A percentile compares a stretch with the other conserved stretches of the same genome.
phyloP scores from a whole-genome alignment of 1,140 invertebrate species.

The Drosophila eugracilis region DNA sequence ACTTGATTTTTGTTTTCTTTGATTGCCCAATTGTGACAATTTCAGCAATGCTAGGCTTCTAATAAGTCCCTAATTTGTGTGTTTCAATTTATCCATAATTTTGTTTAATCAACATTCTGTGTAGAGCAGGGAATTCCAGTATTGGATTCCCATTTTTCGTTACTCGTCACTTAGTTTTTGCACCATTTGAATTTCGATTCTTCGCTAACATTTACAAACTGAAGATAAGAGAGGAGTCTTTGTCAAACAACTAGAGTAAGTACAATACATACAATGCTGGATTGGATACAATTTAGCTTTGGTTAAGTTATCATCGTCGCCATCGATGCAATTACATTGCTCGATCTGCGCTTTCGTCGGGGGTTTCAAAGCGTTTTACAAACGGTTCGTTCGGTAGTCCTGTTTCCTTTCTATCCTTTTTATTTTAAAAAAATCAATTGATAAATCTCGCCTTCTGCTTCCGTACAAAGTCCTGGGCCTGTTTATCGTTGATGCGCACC shows the following conservation, averaged over 20 bases:
- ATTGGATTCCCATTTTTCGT: conserved; percentile 8
- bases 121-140: conserved; percentile 6
- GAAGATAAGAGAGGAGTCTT: conserved; percentile 44
- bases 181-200: conserved; percentile 78
- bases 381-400: conserved; percentile 47
- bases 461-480: conserved; percentile 95
- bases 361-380: conserved; percentile 64
- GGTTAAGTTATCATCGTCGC: conserved; percentile 35
- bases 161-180: conserved; percentile 69
- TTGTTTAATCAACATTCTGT: conserved; percentile 47
- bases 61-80: conserved; percentile 58
- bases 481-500: conserved; percentile 92
- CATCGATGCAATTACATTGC: conserved; percentile 71
- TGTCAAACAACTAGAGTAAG: conserved; percentile 63
- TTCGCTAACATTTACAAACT: conserved; percentile 77
- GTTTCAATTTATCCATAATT: conserved; percentile 26
- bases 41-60: conserved; percentile 67
- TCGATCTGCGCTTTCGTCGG: conserved; percentile 19
- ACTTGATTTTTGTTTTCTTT: conserved; percentile 10
- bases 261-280: conserved; percentile 59
- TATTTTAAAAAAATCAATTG: conserved; percentile 85
- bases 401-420: conserved; percentile 10
- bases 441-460: conserved; percentile 88
- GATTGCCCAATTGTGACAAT: conserved; percentile 54
- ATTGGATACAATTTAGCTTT: conserved; percentile 41